Evolutionary conservation across 2,113 vertebrate genomes (phyloP).

Genomic region (Mola mola): DNA sequence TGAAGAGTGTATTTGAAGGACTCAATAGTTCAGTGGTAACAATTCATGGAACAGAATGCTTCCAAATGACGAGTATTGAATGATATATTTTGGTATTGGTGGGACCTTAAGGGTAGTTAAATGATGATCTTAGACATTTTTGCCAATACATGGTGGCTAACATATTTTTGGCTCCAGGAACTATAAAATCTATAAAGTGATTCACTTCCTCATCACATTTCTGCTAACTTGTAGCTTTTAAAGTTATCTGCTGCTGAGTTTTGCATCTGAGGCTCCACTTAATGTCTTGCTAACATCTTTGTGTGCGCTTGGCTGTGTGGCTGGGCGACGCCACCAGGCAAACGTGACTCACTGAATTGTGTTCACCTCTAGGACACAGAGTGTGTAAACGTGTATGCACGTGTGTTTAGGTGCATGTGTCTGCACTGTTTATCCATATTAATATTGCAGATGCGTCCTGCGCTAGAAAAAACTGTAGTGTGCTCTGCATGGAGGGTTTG

Average conservation of each 20-base stretch:
- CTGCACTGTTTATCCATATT: conserved; percentile 17
- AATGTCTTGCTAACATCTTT: no score
- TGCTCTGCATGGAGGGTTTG: conserved; percentile 15
- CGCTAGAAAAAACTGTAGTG: background rate
- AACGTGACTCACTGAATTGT: background rate
- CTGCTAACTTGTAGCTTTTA: no score
- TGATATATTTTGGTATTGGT: background rate
- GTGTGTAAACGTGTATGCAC: background rate
- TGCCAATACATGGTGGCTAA: no score
- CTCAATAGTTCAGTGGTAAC: background rate
- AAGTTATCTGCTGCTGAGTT: no score
- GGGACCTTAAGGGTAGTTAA: no score
- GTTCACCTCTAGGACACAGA: background rate
- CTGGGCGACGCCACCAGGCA: no score
- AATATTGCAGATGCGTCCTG: conserved; percentile 38
- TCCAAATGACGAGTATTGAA: background rate
- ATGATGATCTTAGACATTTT: no score
- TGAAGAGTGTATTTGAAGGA: background rate
- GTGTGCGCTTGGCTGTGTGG: no score
- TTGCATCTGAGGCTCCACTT: no score
- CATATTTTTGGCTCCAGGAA: no score
- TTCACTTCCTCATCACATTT: no score
- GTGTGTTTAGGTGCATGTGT: background rate
- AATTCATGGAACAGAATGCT: background rate
- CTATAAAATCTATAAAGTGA: no score